Evolutionary conservation across 2,113 vertebrate genomes (phyloP).

Genomic region (Rutilus rutilus): DNA sequence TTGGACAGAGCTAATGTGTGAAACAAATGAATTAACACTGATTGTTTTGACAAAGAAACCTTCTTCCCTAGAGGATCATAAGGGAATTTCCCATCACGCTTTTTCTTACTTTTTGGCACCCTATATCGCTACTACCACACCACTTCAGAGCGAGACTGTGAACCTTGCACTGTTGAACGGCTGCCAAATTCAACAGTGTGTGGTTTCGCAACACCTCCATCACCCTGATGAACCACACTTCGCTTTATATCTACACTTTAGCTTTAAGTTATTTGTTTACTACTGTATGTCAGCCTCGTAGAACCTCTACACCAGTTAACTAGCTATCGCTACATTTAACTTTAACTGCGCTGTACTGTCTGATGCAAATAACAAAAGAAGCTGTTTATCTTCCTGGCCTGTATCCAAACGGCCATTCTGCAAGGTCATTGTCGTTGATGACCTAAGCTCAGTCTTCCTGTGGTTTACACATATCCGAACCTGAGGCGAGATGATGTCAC

Average conservation of each 20-base stretch:
- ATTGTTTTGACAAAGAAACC: slow-evolving; percentile 22
- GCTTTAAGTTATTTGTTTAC: slow-evolving; percentile 20
- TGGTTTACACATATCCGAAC: slow-evolving; percentile 8
- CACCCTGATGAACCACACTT: slow-evolving; percentile 22
- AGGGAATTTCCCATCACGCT: slow-evolving; percentile 29
- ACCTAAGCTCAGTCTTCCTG: slow-evolving; percentile 30
- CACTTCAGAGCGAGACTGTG: neutral
- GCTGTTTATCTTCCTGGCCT: slow-evolving; percentile 19
- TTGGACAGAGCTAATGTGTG: neutral
- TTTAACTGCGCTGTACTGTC: neutral
- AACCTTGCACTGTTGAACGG: slow-evolving; percentile 25
- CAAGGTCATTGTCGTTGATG: slow-evolving; percentile 18
- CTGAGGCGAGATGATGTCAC: neutral
- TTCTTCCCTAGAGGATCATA: neutral
- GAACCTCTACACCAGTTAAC: neutral
- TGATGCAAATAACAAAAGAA: slow-evolving; percentile 19
- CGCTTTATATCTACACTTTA: slow-evolving; percentile 2
- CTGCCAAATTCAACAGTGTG: slow-evolving; percentile 22
- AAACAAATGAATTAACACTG: neutral
- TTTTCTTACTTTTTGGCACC: neutral
- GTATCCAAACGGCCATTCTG: neutral
- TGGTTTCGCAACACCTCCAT: slow-evolving; percentile 7
- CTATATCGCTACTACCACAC: neutral
- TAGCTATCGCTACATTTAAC: neutral
- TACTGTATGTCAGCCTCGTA: neutral